Percentiles rank a stretch among this genome's conserved stretches.
phyloP scores from a whole-genome alignment of 2,113 vertebrate species.

The Oreochromis niloticus region DNA sequence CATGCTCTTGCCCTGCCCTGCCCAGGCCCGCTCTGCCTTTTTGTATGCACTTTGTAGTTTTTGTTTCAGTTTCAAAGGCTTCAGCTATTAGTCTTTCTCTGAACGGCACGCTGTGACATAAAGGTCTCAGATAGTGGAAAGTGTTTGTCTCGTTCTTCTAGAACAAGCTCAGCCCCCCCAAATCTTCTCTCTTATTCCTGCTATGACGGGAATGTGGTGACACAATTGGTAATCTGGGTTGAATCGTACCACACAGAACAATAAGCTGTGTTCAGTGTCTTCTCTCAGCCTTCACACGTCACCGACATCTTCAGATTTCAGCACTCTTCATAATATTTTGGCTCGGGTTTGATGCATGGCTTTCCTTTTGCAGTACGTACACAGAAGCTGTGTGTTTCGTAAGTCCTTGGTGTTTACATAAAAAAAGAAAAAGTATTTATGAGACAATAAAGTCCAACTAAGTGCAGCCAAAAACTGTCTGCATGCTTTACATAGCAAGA shows the following conservation, averaged over 20 bases:
- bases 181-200: neutral
- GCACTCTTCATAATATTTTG: neutral
- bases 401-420: neutral
- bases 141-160: neutral
- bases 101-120: neutral
- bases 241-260: neutral
- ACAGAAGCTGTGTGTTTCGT: neutral
- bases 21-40: conserved; percentile 6
- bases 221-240: neutral
- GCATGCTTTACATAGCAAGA: conserved; percentile 13
- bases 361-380: neutral
- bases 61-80: neutral
- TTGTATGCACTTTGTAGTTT: conserved; percentile 22
- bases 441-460: neutral
- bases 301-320: neutral
- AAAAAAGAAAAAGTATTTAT: neutral
- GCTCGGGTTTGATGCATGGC: neutral
- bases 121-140: neutral
- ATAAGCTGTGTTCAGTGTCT: neutral
- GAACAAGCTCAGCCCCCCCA: neutral
- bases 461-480: neutral
- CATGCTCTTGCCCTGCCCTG: conserved; percentile 30
- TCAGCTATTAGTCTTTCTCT: neutral
- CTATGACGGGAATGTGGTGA: conserved; percentile 40
- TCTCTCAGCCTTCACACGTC: neutral